Conservation (phyloP, 2,113 vertebrate species). For the Lycaon pictus region DNA sequence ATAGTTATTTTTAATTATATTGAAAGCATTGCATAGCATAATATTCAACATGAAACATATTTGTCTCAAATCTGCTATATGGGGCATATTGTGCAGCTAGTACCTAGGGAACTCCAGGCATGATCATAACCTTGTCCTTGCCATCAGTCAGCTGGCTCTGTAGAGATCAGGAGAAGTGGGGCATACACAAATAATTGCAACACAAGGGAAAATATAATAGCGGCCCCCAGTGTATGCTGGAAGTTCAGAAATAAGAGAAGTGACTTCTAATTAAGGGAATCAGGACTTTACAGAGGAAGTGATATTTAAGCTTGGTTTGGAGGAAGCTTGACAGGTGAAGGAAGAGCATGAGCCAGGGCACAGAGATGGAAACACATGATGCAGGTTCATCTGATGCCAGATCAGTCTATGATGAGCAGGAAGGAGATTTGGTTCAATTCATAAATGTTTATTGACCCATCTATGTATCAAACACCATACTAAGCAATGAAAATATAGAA, state of each 20-base stretch:
- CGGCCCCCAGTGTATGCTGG: background rate
- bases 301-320: background rate
- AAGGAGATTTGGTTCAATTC: background rate
- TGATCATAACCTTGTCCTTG: background rate
- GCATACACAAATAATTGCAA: background rate
- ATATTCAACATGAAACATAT: background rate
- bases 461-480: background rate
- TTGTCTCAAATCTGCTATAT: conserved; percentile 12
- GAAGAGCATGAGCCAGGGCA: background rate
- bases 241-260: background rate
- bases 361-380: background rate
- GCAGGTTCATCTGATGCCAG: background rate
- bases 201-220: background rate
- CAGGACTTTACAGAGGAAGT: background rate
- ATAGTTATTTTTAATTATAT: conserved; percentile 34
- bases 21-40: background rate
- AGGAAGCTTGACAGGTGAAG: background rate
- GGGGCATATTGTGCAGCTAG: background rate
- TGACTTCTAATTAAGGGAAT: background rate
- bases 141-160: background rate
- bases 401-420: background rate
- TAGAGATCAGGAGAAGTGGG: background rate
- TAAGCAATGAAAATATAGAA: background rate
- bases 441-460: background rate
- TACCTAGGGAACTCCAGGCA: background rate